Evolutionary conservation across 2,113 vertebrate genomes (phyloP).

Genomic region (Archocentrus centrarchus): DNA sequence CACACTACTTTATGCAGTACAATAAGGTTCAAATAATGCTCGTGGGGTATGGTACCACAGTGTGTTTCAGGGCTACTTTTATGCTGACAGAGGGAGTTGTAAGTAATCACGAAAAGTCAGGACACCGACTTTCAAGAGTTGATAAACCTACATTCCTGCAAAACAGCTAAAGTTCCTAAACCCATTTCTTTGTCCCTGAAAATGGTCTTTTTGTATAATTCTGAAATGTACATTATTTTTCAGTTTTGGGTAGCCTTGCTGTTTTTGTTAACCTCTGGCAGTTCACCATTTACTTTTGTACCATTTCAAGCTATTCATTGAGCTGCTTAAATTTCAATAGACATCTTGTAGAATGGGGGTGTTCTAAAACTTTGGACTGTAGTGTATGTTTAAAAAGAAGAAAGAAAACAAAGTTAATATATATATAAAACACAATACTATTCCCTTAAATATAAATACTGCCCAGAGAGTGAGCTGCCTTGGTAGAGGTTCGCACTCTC

Average conservation of each 20-base stretch:
- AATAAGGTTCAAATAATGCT: not conserved
- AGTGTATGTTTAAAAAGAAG: not conserved
- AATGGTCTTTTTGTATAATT: not conserved
- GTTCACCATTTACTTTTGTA: not conserved
- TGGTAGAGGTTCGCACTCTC: no score
- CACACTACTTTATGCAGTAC: not conserved
- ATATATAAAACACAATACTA: not conserved
- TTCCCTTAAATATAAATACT: no score
- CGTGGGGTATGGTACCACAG: not conserved
- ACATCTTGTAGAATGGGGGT: accelerated
- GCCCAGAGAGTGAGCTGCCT: no score
- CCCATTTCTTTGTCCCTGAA: not conserved
- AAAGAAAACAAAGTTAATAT: not conserved
- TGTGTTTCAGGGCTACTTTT: not conserved
- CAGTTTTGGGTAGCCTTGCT: not conserved
- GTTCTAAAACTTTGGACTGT: not conserved
- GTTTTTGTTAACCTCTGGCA: not conserved
- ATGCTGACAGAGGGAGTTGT: not conserved
- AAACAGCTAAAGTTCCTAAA: not conserved
- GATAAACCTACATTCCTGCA: not conserved
- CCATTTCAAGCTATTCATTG: not conserved
- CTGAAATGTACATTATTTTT: not conserved
- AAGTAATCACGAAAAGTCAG: not conserved
- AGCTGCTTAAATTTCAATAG: no score
- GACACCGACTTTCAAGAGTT: not conserved